Conservation (phyloP, 2,113 vertebrate genomes). For the Lontra canadensis region DNA sequence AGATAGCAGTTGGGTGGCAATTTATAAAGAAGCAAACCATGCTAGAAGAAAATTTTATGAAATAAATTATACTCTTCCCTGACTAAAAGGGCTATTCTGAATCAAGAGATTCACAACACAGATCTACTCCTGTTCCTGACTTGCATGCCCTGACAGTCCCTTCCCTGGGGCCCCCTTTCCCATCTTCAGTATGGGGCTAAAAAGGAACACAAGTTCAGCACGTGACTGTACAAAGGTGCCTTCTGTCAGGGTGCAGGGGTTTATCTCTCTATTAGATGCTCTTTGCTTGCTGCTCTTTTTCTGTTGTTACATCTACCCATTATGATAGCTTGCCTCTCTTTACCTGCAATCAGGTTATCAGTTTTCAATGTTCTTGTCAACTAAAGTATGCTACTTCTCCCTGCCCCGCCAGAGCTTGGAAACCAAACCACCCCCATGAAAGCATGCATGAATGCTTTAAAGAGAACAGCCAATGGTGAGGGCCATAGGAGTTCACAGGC, state of each 20-base stretch:
- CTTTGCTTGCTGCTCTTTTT: background rate
- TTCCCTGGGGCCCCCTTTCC: no score
- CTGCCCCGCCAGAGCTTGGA: background rate
- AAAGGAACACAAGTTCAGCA: background rate
- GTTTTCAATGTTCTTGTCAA: background rate
- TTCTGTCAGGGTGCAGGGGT: background rate
- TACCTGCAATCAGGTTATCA: background rate
- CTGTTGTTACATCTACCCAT: rapidly evolving
- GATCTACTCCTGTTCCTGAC: background rate
- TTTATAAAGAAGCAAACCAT: background rate
- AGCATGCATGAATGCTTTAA: background rate
- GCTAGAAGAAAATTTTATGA: background rate
- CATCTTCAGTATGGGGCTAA: background rate
- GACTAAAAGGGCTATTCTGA: background rate
- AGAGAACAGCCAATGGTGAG: background rate
- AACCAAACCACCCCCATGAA: background rate
- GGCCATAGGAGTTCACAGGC: background rate
- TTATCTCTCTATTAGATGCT: rapidly evolving
- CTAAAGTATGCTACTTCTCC: background rate
- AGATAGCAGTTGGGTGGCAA: background rate
- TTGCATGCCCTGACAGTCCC: background rate
- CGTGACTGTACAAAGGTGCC: background rate
- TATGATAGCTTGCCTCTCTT: background rate
- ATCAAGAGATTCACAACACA: background rate
- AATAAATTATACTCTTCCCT: background rate